A percentile compares a stretch with the other conserved stretches of the same genome.
Conservation (phyloP, 2,797 vertebrate species). For the Aphelocoma californica region DNA sequence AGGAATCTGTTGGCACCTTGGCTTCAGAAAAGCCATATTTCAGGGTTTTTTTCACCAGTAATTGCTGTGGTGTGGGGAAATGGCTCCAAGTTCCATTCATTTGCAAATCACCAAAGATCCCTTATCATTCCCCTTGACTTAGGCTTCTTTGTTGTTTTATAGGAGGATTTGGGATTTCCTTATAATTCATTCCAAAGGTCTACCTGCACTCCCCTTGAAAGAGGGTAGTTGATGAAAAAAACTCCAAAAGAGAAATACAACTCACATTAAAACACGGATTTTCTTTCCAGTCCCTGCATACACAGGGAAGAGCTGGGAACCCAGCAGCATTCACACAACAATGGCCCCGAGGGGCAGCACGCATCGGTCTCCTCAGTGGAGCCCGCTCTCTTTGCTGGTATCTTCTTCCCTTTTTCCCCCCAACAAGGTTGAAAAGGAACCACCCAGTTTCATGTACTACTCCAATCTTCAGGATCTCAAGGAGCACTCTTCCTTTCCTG, state of each 20-base stretch:
- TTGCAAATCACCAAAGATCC: neutral
- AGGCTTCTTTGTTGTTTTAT: neutral
- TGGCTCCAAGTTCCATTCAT: neutral
- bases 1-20: neutral
- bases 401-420: neutral
- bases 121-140: neutral
- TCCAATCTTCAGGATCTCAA: neutral
- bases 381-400: accelerated
- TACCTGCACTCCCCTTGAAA: neutral
- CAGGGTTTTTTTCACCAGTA: neutral
- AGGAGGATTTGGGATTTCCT: neutral
- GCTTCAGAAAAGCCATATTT: neutral
- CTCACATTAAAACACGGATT: neutral
- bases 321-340: neutral
- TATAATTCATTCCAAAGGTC: conserved; percentile 32
- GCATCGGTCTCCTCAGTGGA: accelerated
- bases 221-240: neutral
- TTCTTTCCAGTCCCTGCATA: neutral
- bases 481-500: neutral
- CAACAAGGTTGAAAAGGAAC: neutral
- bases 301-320: neutral
- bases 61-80: neutral
- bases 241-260: neutral
- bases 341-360: accelerated
- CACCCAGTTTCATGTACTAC: neutral